phyloP scores from a whole-genome alignment of 1,140 invertebrate genomes.

The Macrotrachela quadricornifera region DNA sequence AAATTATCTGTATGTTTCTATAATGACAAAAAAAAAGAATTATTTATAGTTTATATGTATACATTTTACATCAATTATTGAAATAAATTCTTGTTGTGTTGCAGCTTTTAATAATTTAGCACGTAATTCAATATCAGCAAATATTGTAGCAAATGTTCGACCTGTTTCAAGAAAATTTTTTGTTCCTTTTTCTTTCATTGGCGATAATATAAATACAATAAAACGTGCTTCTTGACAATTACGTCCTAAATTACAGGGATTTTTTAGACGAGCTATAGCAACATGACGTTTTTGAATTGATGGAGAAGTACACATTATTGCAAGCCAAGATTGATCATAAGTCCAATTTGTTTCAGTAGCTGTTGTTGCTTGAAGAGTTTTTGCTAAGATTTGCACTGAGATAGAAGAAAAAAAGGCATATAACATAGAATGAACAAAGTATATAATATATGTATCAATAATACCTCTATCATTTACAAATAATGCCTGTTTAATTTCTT shows the following conservation, averaged over 20 bases:
- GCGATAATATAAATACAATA: constrained; percentile 41
- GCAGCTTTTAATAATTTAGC: constrained; percentile 34
- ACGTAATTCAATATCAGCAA: constrained; percentile 41
- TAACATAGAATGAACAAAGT: too few species aligned
- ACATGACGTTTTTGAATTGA: constrained; percentile 37
- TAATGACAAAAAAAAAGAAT: too few species aligned
- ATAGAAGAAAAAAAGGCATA: too few species aligned
- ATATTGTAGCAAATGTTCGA: constrained; percentile 43
- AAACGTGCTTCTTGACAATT: constrained; percentile 42
- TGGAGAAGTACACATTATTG: constrained; percentile 30
- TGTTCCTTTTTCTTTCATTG: constrained; percentile 45
- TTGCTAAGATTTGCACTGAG: neutral
- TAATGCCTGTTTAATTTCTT: too few species aligned
- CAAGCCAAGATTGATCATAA: neutral
- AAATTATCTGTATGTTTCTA: too few species aligned
- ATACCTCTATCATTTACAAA: too few species aligned
- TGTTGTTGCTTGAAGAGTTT: neutral
- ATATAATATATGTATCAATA: too few species aligned
- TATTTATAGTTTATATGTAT: too few species aligned
- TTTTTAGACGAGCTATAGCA: constrained; percentile 38
- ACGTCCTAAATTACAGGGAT: constrained; percentile 40
- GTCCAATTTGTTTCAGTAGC: neutral
- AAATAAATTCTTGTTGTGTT: constrained; percentile 25
- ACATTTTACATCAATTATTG: constrained; percentile 8
- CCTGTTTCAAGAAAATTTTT: constrained; percentile 44